Conservation (phyloP, 2,888 invertebrate species). For the Myopa tessellatipennis region DNA sequence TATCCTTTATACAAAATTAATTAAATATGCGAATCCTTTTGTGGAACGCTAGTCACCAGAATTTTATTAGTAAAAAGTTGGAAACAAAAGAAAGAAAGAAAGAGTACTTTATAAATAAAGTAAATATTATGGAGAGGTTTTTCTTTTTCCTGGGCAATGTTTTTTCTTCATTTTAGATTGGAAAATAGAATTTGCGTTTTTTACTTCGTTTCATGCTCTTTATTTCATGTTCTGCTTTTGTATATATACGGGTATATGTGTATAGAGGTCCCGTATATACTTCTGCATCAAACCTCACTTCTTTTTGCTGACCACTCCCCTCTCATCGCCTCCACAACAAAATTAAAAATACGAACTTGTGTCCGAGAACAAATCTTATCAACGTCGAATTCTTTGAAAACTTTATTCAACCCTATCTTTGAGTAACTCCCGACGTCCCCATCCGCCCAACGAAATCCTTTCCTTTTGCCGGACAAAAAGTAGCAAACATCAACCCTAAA, state of each 20-base stretch:
- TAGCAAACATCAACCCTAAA: conserved; percentile 31
- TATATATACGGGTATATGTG: neutral
- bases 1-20: too few species aligned
- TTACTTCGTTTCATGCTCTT: too few species aligned
- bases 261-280: neutral
- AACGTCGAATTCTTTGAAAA: conserved; percentile 38
- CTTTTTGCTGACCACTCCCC: conserved; percentile 7
- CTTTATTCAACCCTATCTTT: conserved; percentile 48
- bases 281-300: neutral
- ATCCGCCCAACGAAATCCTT: neutral
- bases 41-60: too few species aligned
- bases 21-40: too few species aligned
- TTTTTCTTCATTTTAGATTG: neutral
- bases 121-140: too few species aligned
- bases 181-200: neutral
- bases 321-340: neutral
- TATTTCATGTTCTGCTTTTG: neutral
- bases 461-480: conserved; percentile 17
- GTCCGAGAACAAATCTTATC: conserved; percentile 39
- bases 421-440: conserved; percentile 22
- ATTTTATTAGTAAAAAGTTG: too few species aligned
- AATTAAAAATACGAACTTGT: conserved; percentile 22
- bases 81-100: too few species aligned
- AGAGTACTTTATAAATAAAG: too few species aligned
- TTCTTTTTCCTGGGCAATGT: too few species aligned